Base-by-base conservation (phyloP, 2,797 vertebrate genomes). In the Tragelaphus eurycerus region DNA sequence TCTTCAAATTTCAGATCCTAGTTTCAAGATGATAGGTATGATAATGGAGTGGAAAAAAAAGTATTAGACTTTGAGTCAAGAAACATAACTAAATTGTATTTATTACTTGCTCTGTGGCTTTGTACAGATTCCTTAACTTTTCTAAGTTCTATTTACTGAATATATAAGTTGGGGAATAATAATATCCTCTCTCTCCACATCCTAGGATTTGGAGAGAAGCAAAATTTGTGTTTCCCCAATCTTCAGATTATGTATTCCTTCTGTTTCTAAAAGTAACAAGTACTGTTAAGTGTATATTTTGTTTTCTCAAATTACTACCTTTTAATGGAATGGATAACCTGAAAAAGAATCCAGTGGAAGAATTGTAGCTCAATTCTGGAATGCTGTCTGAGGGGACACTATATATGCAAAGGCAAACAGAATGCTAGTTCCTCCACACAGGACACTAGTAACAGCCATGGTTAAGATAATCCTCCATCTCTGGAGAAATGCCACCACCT, bases 181-280 rank as follows among this genome's bases (percentile, higher is more conserved):
- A 89, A 71, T n/a, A 74, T 59, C 27, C 84, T 84, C 3, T 54
- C 14, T 83, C 9, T 89, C 55, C 74, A n/a, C 11, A 87, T 86
- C 64, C 38, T 27, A 89, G n/a, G 16, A 64, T 67, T 76, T 23
- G 60, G 29, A 93, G 38, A 46, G 54, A 12, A 17, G 85, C 48
- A 91, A 71, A 94, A 8, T 94, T 76, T 79, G 12, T 96, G 27
- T 76, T 62, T 57, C 21, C 38, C 12, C 34, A 96, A 12, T 5
- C 62, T 95, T 97, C 79, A 91, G 21, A 93, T 85, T 93, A 55
- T 95, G 25, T 12, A 46, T 57, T 89, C 46, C 12, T 94, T 94
- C 34, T 93, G 21, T 85, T 90, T 89, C 79, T 91, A 60, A 94
- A 95, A 93, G 50, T 94, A 91, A 83, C 29, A 93, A 82, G 27